phyloP scores from a whole-genome alignment of 2,113 vertebrate genomes.

The Clarias gariepinus region DNA sequence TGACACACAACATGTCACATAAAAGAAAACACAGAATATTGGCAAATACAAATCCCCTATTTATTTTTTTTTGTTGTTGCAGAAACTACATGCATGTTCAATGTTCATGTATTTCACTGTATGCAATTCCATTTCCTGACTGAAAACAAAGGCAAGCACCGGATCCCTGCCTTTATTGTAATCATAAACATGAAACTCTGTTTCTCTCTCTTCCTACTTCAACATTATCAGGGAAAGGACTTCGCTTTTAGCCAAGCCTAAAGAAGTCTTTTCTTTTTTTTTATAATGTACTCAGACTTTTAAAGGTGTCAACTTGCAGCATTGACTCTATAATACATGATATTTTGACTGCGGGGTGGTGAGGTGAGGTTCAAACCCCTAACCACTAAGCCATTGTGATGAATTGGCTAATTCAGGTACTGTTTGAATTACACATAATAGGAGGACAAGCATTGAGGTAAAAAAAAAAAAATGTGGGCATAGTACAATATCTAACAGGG shows the following conservation, averaged over 20 bases:
- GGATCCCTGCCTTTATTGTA: no score
- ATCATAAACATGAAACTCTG: neutral
- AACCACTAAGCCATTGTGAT: neutral
- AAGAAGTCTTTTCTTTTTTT: neutral
- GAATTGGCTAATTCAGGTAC: neutral
- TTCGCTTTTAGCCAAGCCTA: neutral
- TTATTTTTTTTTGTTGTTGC: no score
- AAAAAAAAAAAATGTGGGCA: neutral
- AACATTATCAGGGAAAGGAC: neutral
- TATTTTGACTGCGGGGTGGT: no score
- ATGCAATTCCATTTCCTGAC: no score
- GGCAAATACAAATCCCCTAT: no score
- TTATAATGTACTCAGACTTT: neutral
- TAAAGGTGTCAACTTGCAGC: constrained; percentile 3
- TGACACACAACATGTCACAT: no score
- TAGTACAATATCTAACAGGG: neutral
- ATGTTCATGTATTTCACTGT: no score
- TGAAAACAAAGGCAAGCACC: no score
- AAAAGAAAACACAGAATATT: no score
- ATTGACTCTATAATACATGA: no score
- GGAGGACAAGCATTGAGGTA: neutral
- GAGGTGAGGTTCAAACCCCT: no score
- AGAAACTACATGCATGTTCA: no score
- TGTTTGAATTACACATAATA: neutral
- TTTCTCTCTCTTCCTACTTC: neutral